These are phyloP conservation scores for Apis mellifera DNA, from an alignment of 1,140 invertebrate genomes.

Conservation along the genomic window DNA sequence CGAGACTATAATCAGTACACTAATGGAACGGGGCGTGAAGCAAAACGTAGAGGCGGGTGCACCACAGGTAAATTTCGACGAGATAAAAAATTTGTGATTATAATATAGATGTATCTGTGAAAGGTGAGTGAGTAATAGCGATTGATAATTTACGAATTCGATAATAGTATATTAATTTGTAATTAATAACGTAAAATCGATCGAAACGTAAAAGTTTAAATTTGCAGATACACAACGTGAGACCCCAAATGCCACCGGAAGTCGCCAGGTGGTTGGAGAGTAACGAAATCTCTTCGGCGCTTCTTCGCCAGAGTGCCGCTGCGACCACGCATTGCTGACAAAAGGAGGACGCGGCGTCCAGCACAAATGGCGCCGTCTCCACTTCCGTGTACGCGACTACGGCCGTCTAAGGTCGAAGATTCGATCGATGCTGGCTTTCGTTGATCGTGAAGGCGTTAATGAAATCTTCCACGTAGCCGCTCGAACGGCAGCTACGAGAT, in stretches of 20 bases:
- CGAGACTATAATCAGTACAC: slow-evolving; percentile 80
- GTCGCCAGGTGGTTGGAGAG: slow-evolving; percentile 86
- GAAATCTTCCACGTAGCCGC: background rate
- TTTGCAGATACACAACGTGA: slow-evolving; percentile 74
- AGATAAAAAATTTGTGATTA: background rate
- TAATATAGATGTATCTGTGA: no score
- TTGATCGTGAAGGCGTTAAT: background rate
- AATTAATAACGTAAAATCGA: no score
- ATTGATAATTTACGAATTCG: no score
- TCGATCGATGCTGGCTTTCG: background rate
- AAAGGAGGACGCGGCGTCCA: slow-evolving; percentile 65
- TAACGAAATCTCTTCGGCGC: slow-evolving; percentile 86
- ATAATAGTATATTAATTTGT: no score
- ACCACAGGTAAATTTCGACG: slow-evolving; percentile 70
- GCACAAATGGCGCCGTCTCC: slow-evolving; percentile 55
- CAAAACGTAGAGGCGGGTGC: slow-evolving; percentile 74
- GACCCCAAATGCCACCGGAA: slow-evolving; percentile 84
- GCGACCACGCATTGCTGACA: slow-evolving; percentile 73
- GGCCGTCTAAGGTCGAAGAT: slow-evolving; percentile 54
- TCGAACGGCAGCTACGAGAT: background rate
- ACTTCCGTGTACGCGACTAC: slow-evolving; percentile 69
- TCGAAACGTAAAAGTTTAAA: no score
- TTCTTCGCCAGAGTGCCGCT: slow-evolving; percentile 77
- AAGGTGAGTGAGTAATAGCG: no score
- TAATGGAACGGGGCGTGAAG: slow-evolving; percentile 76